phyloP scores from a whole-genome alignment of 1,140 invertebrate species.

The Nomia melanderi region DNA sequence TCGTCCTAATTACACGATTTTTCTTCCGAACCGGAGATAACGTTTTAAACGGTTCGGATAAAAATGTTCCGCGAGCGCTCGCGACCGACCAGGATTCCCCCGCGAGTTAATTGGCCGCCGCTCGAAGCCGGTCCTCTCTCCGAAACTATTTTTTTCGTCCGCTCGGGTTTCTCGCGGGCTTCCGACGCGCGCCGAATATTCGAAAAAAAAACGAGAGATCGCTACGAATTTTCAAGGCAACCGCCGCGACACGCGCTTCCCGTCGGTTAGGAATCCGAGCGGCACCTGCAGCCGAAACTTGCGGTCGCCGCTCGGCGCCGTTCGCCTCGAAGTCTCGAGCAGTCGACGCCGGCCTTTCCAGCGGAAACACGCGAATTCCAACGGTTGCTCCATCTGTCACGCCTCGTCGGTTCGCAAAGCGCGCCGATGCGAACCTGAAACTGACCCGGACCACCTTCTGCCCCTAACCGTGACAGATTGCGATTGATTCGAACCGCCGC shows the following conservation, averaged over 20 bases:
- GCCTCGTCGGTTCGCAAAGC: conserved; percentile 27
- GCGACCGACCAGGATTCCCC: too few relatives aligned
- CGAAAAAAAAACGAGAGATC: too few relatives aligned
- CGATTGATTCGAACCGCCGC: not conserved
- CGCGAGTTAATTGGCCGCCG: conserved; percentile 7
- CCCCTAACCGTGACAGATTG: not conserved
- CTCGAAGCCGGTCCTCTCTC: not conserved
- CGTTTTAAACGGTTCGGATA: conserved; percentile 16
- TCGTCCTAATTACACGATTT: conserved; percentile 40
- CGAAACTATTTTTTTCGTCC: not conserved
- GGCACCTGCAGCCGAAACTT: conserved; percentile 9
- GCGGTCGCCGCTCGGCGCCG: not conserved
- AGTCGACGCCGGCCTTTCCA: conserved; percentile 28
- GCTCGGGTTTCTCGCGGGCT: not conserved
- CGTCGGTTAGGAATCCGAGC: too few relatives aligned
- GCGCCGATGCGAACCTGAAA: not conserved
- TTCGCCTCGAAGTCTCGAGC: conserved; percentile 8
- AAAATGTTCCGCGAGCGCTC: not conserved
- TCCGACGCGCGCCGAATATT: too few relatives aligned
- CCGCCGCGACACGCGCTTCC: too few relatives aligned
- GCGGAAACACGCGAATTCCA: conserved; percentile 16
- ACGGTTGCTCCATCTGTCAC: conserved; percentile 21
- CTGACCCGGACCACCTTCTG: not conserved
- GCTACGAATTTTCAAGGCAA: too few relatives aligned
- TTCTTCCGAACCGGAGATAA: conserved; percentile 41